These are phyloP conservation scores for Drosophila kambysellisi DNA, from an alignment of 2,888 invertebrate genomes.

Conservation along the genomic window DNA sequence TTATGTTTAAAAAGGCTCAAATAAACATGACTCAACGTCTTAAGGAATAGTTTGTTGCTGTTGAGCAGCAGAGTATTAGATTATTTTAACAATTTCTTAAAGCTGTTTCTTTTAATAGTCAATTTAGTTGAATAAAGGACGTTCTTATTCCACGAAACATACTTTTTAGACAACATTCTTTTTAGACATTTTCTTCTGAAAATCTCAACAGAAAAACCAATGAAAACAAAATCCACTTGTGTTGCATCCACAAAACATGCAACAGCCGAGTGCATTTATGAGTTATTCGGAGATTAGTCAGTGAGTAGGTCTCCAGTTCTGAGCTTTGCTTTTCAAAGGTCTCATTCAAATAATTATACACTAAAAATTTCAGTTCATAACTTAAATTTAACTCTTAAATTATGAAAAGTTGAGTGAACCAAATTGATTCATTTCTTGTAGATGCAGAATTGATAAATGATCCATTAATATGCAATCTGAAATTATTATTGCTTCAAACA, in stretches of 20 bases:
- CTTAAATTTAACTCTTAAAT: not conserved
- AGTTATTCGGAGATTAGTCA: not conserved
- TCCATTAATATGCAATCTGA: not conserved
- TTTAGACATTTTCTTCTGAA: not conserved
- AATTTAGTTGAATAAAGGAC: not conserved
- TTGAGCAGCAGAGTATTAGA: not conserved
- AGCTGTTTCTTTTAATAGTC: not conserved
- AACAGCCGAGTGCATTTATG: not conserved
- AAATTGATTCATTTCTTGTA: not conserved
- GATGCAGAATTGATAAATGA: not conserved
- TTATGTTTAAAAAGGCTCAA: not conserved
- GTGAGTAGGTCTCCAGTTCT: not conserved
- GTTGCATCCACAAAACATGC: not conserved
- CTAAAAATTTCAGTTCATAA: not conserved
- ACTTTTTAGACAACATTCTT: no score
- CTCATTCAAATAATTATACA: not conserved
- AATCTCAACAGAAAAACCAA: not conserved
- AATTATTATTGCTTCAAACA: not conserved
- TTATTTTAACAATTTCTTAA: not conserved
- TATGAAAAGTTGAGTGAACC: not conserved
- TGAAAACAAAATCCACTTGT: not conserved
- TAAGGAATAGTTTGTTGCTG: no score
- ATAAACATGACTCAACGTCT: not conserved
- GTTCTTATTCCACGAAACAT: not conserved
- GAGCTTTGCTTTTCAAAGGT: not conserved